These are phyloP conservation scores for Lepus europaeus DNA, from an alignment of 2,113 vertebrate species.

Conservation along the genomic window DNA sequence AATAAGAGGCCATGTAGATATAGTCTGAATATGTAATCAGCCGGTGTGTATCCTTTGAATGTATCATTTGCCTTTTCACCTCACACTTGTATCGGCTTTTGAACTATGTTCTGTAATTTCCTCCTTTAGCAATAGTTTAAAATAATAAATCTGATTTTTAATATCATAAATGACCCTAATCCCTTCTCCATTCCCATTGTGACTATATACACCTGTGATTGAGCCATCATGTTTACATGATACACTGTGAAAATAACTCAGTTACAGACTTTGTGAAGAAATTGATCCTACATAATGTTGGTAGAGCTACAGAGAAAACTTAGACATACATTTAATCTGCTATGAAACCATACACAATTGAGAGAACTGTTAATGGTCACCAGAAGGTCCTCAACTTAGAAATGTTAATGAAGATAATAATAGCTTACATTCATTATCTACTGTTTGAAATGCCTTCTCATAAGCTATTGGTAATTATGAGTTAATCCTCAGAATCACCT, in stretches of 20 bases:
- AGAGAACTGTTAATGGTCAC: conserved; percentile 4
- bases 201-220: conserved; percentile 1
- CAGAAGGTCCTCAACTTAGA: not conserved
- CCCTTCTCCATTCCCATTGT: not conserved
- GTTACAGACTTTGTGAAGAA: not conserved
- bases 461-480: not conserved
- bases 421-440: not conserved
- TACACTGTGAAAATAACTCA: conserved; percentile 51
- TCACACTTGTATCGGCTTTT: not conserved
- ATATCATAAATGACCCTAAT: conserved; percentile 29
- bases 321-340: not conserved
- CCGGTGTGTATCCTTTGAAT: not conserved
- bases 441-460: not conserved
- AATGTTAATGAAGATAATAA: not conserved
- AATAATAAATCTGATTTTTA: conserved; percentile 42
- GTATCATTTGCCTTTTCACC: not conserved
- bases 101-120: not conserved
- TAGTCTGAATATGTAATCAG: conserved; percentile 30
- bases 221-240: conserved; percentile 37
- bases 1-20: not conserved
- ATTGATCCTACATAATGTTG: conserved; percentile 23
- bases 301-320: not conserved
- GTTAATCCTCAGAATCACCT: not conserved
- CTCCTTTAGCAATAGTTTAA: conserved; percentile 7
- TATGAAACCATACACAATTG: not conserved